Percentiles rank a stretch among this genome's conserved stretches.
Conservation (phyloP, 2,113 vertebrate genomes). For the Cathartes aura region DNA sequence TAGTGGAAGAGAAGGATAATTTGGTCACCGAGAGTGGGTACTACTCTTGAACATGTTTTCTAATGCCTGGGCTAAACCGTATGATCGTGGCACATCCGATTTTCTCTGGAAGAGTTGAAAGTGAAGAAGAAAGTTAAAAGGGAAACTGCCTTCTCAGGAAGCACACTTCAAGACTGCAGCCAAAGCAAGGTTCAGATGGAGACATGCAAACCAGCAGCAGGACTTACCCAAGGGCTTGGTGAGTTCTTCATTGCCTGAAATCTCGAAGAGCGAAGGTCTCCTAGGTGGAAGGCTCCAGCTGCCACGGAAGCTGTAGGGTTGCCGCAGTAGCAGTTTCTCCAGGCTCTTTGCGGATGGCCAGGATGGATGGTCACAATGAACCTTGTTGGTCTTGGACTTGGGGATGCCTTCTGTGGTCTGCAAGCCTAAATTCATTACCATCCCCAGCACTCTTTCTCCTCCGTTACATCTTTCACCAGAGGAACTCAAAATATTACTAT, state of each 20-base stretch:
- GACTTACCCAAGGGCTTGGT: neutral
- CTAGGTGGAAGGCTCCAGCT: fast-evolving
- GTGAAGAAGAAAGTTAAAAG: neutral
- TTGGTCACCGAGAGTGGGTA: neutral
- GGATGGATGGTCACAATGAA: neutral
- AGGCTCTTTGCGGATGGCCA: neutral
- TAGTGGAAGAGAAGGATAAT: neutral
- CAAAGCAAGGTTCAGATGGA: neutral
- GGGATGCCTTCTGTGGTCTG: neutral
- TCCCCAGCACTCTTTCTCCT: neutral
- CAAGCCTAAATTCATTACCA: neutral
- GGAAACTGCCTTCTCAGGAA: neutral
- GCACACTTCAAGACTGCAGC: neutral
- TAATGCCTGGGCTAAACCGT: neutral
- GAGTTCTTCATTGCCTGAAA: neutral
- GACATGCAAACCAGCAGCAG: neutral
- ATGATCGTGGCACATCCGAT: fast-evolving
- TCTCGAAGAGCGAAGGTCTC: fast-evolving
- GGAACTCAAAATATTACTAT: neutral
- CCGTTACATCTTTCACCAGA: neutral
- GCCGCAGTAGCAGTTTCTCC: neutral
- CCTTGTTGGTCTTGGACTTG: neutral
- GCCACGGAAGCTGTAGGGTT: neutral
- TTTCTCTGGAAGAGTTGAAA: neutral
- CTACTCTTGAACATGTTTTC: neutral